These are phyloP conservation scores for Lordiphosa clarofinis DNA, from an alignment of 1,140 invertebrate species.

Conservation along the genomic window DNA sequence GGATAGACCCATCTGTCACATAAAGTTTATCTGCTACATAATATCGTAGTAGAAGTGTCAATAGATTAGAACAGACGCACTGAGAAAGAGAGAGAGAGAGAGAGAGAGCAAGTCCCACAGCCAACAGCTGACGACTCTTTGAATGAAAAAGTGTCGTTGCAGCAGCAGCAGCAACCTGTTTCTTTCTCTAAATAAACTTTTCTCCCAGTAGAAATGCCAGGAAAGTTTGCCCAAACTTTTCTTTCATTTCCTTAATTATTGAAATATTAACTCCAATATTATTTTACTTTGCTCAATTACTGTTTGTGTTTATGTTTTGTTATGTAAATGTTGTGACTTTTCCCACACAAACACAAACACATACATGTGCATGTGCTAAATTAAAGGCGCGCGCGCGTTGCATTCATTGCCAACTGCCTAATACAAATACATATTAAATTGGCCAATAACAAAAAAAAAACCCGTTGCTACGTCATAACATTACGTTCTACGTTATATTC, in stretches of 20 bases:
- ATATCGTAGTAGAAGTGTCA: too few relatives aligned
- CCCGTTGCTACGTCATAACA: not conserved
- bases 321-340: slow-evolving; percentile 35
- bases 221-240: too few relatives aligned
- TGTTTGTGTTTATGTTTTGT: slow-evolving; percentile 44
- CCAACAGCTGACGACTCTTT: not conserved
- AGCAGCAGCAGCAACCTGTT: too few relatives aligned
- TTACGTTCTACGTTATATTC: too few relatives aligned
- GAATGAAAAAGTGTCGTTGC: too few relatives aligned
- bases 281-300: slow-evolving; percentile 23
- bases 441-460: slow-evolving; percentile 5
- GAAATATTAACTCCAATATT: not conserved
- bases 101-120: not conserved
- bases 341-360: slow-evolving; percentile 17
- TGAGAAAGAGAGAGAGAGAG: not conserved
- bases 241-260: too few relatives aligned
- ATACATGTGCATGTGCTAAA: slow-evolving; percentile 8
- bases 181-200: too few relatives aligned
- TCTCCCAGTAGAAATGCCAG: too few relatives aligned
- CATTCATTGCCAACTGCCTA: slow-evolving; percentile 12
- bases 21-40: too few relatives aligned
- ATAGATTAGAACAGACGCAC: too few relatives aligned
- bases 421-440: slow-evolving; percentile 4
- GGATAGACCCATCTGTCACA: too few relatives aligned
- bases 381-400: not conserved